phyloP scores from a whole-genome alignment of 2,888 invertebrate species.

The Hydrotaea cyrtoneurina region DNA sequence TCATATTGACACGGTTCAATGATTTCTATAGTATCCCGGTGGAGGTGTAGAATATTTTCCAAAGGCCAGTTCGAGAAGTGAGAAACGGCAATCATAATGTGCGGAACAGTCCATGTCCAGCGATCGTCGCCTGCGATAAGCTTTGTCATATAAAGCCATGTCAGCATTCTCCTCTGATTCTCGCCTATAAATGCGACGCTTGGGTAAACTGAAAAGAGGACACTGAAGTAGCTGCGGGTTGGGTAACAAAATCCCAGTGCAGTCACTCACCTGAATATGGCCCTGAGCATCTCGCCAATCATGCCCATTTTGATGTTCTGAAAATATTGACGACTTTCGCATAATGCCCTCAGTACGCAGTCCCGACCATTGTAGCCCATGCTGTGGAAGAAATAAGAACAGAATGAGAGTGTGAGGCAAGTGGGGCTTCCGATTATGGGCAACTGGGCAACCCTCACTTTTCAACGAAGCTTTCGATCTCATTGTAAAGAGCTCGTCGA shows the following conservation, averaged over 20 bases:
- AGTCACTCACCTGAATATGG: constrained; percentile 87
- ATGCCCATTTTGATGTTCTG: constrained; percentile 84
- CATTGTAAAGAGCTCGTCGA: constrained; percentile 74
- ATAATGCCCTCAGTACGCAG: constrained; percentile 87
- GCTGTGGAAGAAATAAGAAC: constrained; percentile 81
- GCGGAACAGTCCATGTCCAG: constrained; percentile 81
- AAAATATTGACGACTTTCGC: constrained; percentile 87
- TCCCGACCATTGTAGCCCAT: constrained; percentile 89
- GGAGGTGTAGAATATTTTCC: constrained; percentile 81
- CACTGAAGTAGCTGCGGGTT: background rate
- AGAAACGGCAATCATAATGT: constrained; percentile 85
- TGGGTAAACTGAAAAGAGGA: constrained; percentile 83
- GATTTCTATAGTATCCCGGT: constrained; percentile 71
- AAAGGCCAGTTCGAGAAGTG: constrained; percentile 87
- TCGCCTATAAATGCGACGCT: constrained; percentile 83
- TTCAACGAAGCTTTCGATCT: constrained; percentile 83
- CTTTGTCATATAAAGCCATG: constrained; percentile 85
- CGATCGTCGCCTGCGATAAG: constrained; percentile 82
- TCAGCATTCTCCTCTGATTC: constrained; percentile 86
- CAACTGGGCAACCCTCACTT: constrained; percentile 81
- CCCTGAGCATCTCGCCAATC: constrained; percentile 87
- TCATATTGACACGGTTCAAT: background rate
- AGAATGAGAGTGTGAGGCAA: background rate
- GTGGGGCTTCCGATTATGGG: background rate
- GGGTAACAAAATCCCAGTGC: background rate